Evolutionary conservation across 2,113 vertebrate species (phyloP).

Genomic region (Hippocampus mohnikei): DNA sequence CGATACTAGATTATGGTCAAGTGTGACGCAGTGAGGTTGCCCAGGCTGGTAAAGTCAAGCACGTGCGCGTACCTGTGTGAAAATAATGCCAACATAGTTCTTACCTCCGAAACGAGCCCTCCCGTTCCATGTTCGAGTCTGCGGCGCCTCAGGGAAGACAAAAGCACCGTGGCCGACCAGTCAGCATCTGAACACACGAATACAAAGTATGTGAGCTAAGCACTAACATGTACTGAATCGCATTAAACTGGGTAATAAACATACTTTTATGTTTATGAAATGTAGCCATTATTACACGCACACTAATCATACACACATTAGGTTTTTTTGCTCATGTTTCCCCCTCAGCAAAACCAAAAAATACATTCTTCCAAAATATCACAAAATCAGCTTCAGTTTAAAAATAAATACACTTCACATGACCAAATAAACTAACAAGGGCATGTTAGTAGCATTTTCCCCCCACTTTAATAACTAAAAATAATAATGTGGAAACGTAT

Average conservation of each 20-base stretch:
- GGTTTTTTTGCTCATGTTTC: too few species aligned
- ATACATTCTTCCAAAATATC: neutral
- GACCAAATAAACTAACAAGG: neutral
- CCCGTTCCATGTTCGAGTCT: constrained; percentile 55
- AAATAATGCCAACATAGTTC: neutral
- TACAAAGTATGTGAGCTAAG: neutral
- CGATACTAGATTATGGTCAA: neutral
- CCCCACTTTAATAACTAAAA: too few species aligned
- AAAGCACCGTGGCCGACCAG: neutral
- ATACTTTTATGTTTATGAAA: too few species aligned
- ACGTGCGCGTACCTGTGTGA: neutral
- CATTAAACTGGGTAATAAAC: neutral
- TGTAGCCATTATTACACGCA: too few species aligned
- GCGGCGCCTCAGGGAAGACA: neutral
- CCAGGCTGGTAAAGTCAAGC: neutral
- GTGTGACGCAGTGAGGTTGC: neutral
- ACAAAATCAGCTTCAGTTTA: too few species aligned
- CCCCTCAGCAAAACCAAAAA: too few species aligned
- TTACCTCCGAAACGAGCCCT: constrained; percentile 69
- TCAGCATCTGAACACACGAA: constrained; percentile 48
- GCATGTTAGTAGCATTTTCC: too few species aligned
- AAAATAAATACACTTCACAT: neutral
- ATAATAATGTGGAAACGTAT: too few species aligned
- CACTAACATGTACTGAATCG: neutral
- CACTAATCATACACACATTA: too few species aligned